A percentile compares a stretch with the other conserved stretches of the same genome.
Conservation (phyloP, 2,797 vertebrate species). For the Falco columbarius region DNA sequence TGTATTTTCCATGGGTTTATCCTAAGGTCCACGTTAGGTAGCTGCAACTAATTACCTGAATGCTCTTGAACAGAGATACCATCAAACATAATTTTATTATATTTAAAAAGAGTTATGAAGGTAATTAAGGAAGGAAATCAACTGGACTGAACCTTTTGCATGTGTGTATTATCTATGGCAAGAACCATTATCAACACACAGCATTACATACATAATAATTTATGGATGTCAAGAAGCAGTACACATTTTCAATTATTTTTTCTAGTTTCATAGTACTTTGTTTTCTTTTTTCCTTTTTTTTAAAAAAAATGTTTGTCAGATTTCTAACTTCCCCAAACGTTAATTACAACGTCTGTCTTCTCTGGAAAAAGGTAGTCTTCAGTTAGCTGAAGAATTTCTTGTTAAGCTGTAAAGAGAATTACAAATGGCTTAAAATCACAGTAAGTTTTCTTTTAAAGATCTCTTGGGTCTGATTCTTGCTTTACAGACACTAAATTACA, state of each 20-base stretch:
- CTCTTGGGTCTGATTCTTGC: neutral
- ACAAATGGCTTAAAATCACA: neutral
- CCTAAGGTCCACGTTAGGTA: neutral
- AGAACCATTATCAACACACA: neutral
- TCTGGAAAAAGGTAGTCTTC: neutral
- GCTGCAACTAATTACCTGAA: neutral
- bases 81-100: neutral
- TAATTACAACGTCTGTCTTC: neutral
- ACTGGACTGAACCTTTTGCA: neutral
- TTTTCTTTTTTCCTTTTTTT: neutral
- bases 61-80: neutral
- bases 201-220: neutral
- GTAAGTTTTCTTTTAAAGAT: neutral
- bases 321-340: neutral
- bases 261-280: neutral
- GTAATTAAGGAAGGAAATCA: neutral
- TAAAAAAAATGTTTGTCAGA: neutral
- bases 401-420: neutral
- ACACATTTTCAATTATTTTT: neutral
- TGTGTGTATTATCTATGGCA: neutral
- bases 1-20: neutral
- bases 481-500: conserved; percentile 13
- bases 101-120: neutral
- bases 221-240: neutral
- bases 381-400: neutral